Percentiles rank a stretch among this genome's conserved stretches.
Conservation (phyloP, 2,113 vertebrate genomes). For the Sclerurus mexicanus region DNA sequence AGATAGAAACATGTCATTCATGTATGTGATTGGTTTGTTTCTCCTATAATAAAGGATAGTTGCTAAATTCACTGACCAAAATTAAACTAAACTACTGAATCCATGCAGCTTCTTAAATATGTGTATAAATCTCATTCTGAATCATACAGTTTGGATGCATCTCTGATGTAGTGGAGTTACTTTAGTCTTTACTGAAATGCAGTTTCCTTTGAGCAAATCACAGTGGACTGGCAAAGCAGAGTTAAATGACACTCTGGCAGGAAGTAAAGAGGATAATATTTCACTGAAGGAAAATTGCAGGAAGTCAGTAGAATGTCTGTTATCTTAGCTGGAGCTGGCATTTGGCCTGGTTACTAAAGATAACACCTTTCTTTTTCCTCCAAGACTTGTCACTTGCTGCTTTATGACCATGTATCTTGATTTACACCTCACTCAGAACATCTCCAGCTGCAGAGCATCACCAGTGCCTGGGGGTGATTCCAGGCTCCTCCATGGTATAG, state of each 20-base stretch:
- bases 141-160: background rate
- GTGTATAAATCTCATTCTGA: background rate
- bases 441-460: conserved; percentile 7
- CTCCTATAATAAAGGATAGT: background rate
- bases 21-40: background rate
- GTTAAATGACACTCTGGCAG: conserved; percentile 39
- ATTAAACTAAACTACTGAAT: background rate
- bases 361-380: conserved; percentile 40
- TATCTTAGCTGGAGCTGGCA: conserved; percentile 60
- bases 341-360: conserved; percentile 51
- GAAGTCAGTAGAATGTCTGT: conserved; percentile 62
- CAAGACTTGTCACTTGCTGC: conserved; percentile 19
- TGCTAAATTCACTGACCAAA: background rate
- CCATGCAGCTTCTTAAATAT: background rate
- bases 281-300: conserved; percentile 55
- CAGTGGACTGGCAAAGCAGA: background rate
- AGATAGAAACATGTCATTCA: background rate
- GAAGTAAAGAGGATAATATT: conserved; percentile 56
- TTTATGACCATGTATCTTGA: conserved; percentile 34
- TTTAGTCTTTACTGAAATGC: background rate
- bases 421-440: conserved; percentile 28
- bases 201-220: background rate
- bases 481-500: background rate
- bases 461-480: background rate
- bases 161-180: background rate